Evolutionary conservation across 2,888 invertebrate species (phyloP), one percentile per base, ranked within the genome.

Genomic region (Tachina grossa): DNA sequence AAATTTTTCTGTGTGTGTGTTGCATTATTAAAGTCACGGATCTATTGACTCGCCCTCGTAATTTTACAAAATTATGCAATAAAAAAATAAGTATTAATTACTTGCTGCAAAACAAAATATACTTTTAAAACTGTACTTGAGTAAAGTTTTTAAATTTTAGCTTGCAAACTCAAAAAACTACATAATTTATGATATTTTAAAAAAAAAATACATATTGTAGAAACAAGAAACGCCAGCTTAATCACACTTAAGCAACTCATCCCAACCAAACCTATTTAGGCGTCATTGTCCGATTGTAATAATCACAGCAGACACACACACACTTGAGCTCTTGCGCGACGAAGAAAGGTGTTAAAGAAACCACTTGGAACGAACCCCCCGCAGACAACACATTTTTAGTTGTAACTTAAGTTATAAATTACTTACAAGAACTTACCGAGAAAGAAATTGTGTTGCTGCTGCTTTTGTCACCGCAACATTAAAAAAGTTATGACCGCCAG

Each of bases 221-320:
- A 57, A 51, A 6, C 43, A 47, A 39, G 19, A 71, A 66, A 72
- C 72, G 55, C 49, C 41, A 75, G 49, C 41, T 72, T 72, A 82
- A 72, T 59, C 71, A 45, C 41, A 63, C 49, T 81, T 63, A 41
- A 41, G 31, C 47, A 61, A 71, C 72, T 72, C 57, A 49, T 72
- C 31, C 55, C 45, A 45, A 19, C 49, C 47, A 59, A 71, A 74
- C 63, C 41, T 68, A 76, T 49, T 22, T 57, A 65, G 83, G 87
- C 83, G 87, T 87, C 87, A 87, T 87, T 87, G 87, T 76, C 85
- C 87, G 87, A 87, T 87, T 87, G 86, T 75, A 76, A 71, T 84
- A 85, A 84, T 85, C 83, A 74, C 85, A 71, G 66, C 43, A 81
- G 0, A 53, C n/a, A 55, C n/a, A 22, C 10, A 41, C 19, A 43